These are phyloP conservation scores for Drosophila carrolli DNA, from an alignment of 1,140 invertebrate species.

Conservation along the genomic window DNA sequence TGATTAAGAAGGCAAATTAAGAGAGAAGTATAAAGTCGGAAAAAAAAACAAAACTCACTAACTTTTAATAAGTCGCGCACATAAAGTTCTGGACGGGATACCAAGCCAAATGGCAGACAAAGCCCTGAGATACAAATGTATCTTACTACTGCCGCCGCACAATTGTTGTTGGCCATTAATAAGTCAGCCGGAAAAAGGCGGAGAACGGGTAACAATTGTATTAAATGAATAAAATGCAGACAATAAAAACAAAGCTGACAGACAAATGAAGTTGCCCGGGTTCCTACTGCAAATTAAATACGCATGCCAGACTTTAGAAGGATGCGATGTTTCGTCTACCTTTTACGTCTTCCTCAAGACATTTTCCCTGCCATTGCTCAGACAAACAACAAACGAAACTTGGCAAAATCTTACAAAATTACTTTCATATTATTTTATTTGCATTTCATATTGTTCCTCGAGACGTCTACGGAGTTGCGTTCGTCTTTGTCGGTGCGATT, in stretches of 20 bases:
- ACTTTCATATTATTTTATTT: slow-evolving; percentile 79
- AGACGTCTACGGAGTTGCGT: slow-evolving; percentile 41
- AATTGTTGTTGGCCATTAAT: slow-evolving; percentile 73
- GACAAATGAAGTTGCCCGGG: slow-evolving; percentile 66
- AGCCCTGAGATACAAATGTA: slow-evolving; percentile 69
- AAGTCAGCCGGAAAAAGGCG: slow-evolving; percentile 47
- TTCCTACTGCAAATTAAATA: slow-evolving; percentile 69
- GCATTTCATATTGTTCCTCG: slow-evolving; percentile 58
- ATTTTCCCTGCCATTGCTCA: slow-evolving; percentile 22
- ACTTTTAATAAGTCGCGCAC: slow-evolving; percentile 71
- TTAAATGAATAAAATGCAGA: slow-evolving; percentile 67
- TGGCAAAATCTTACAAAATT: slow-evolving; percentile 58
- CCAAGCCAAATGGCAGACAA: slow-evolving; percentile 36
- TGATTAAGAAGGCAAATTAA: slow-evolving; percentile 71
- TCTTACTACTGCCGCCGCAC: slow-evolving; percentile 40
- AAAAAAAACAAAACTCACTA: slow-evolving; percentile 34
- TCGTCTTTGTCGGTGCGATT: slow-evolving; percentile 7
- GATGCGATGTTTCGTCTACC: slow-evolving; percentile 21
- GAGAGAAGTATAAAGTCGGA: slow-evolving; percentile 31
- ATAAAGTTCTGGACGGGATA: slow-evolving; percentile 56
- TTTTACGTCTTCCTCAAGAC: slow-evolving; percentile 8
- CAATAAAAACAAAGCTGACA: slow-evolving; percentile 63
- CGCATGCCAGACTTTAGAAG: slow-evolving; percentile 32
- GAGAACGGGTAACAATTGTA: slow-evolving; percentile 64
- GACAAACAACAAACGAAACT: slow-evolving; percentile 22